These are phyloP conservation scores for Cichladusa arquata DNA, from an alignment of 2,113 vertebrate genomes.

Conservation along the genomic window DNA sequence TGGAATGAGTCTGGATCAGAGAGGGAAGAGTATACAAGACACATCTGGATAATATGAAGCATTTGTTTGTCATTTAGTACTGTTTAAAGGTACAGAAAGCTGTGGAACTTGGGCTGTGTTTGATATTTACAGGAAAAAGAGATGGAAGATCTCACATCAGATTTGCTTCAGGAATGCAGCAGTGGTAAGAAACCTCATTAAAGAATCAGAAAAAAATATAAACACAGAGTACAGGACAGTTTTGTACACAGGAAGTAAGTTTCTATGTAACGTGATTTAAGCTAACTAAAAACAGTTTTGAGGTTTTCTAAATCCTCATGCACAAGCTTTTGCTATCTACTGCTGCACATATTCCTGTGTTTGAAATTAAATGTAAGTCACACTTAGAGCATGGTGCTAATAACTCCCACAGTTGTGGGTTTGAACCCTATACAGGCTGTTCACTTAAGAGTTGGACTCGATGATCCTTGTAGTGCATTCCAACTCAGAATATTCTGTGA, in stretches of 20 bases:
- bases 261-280: neutral
- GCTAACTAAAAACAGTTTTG: neutral
- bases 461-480: neutral
- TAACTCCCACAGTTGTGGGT: neutral
- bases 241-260: neutral
- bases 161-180: neutral
- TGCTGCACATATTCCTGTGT: neutral
- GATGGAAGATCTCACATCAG: neutral
- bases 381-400: neutral
- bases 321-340: neutral
- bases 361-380: neutral
- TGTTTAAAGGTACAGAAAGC: neutral
- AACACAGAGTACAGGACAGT: neutral
- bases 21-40: neutral
- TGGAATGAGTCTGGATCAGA: neutral
- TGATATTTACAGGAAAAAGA: neutral
- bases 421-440: neutral
- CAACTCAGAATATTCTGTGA: neutral
- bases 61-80: neutral
- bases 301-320: neutral
- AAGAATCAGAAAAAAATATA: neutral
- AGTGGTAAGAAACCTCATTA: no score
- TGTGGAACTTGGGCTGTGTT: neutral
- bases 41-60: neutral
- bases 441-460: neutral